Percentiles rank a stretch among this genome's conserved stretches.
Conservation (phyloP, 2,888 invertebrate species). For the Leptopilina myrica region DNA sequence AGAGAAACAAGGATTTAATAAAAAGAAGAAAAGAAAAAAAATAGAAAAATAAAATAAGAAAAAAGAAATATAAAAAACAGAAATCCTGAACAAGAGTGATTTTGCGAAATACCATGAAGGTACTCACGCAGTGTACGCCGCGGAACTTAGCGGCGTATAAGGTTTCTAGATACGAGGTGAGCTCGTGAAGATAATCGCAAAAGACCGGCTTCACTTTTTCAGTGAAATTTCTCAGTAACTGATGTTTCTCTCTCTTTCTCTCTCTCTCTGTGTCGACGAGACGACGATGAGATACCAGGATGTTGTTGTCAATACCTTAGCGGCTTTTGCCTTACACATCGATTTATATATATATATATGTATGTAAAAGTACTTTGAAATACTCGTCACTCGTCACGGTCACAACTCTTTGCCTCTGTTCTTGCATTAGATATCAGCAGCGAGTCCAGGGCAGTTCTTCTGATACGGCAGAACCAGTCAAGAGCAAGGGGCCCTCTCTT, state of each 20-base stretch:
- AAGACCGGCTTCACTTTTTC: constrained; percentile 54
- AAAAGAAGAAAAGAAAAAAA: too few species aligned
- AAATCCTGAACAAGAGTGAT: background rate
- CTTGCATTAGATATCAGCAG: constrained; percentile 46
- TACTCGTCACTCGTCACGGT: constrained; percentile 55
- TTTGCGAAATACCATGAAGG: constrained; percentile 17
- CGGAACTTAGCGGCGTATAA: constrained; percentile 24
- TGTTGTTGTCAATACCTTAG: constrained; percentile 47
- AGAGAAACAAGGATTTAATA: too few species aligned
- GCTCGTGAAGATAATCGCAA: constrained; percentile 56
- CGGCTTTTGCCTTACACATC: constrained; percentile 34
- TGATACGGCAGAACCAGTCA: constrained; percentile 38
- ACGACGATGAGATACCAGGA: constrained; percentile 48
- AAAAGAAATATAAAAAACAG: background rate
- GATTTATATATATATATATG: too few species aligned
- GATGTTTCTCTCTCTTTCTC: constrained; percentile 50
- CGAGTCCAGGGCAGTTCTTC: constrained; percentile 54
- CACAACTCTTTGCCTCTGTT: constrained; percentile 51
- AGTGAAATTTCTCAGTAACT: constrained; percentile 63
- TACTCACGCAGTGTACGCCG: background rate
- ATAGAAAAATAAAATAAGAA: background rate
- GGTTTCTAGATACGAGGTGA: constrained; percentile 42
- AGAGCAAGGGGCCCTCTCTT: constrained; percentile 56
- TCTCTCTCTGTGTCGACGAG: constrained; percentile 48
- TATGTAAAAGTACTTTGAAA: constrained; percentile 25